Base-by-base conservation (phyloP, 2,113 vertebrate genomes). In the Aldabrachelys gigantea region DNA sequence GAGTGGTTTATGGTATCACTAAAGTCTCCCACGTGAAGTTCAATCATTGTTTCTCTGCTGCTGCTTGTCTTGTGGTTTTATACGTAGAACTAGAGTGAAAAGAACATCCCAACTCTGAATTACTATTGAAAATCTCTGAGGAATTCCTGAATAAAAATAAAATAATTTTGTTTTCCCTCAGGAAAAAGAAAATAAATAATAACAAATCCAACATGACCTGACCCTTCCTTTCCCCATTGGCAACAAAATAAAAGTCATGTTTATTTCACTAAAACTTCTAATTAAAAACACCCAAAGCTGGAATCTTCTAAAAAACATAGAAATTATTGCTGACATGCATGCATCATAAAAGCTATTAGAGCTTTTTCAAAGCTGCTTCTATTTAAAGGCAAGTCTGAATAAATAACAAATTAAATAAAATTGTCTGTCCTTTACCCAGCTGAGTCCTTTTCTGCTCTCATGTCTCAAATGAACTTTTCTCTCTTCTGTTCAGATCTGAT, bases 321-420 rank as follows among this genome's bases (percentile, higher is more conserved):
- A 80, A 92, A 38, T 38, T 84, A 13, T 35, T 7, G 59, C 13
- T 19, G 38, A 89, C 35, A 17, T 81, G 17, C 24, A 16, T 8
- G 2, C 56, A 85, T 62, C 38, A 85, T 79, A 86, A 95, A 94
- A 93, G 59, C 13, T 84, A 57, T 91, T 87, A 17, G 21, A 93
- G 82, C 38, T 89, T 94, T 89, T 79, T 69, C 94, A 72, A n/a
- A 81, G 38, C 17, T 5, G 29, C 19, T 53, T 82, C 52, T 80
- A 11, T 65, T 93, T 91, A 88, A 88, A 89, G 85, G 17, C 1
- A 4, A 89, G 17, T 83, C 27, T 62, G 27, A 29, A 29, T 49
- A 62, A 62, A 62, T 27, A 27, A 59, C 27, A 59, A 31, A 31
- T 62, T 79, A 79, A 92, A 50, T 79, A 1, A 49, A 29, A 41